Conservation (phyloP, 2,888 invertebrate genomes). For the Poecilus cupreus region DNA sequence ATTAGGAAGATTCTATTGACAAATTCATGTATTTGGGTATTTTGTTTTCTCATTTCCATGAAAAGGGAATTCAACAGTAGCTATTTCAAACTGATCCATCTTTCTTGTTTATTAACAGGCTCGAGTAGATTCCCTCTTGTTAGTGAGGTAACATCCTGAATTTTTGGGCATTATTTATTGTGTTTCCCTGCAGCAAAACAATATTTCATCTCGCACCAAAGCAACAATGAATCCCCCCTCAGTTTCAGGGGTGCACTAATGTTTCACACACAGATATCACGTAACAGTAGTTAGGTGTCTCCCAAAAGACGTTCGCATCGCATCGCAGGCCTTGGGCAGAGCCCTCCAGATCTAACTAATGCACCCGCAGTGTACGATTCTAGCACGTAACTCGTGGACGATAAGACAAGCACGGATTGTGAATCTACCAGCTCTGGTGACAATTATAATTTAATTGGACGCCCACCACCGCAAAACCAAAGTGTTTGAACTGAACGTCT, state of each 20-base stretch:
- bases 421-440: slow-evolving; percentile 37
- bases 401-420: slow-evolving; percentile 5
- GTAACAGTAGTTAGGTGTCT: slow-evolving; percentile 15
- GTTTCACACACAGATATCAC: slow-evolving; percentile 21
- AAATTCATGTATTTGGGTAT: too few relatives aligned
- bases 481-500: slow-evolving; percentile 35
- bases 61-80: too few relatives aligned
- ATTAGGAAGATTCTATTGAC: too few relatives aligned
- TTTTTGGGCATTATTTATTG: slow-evolving; percentile 25
- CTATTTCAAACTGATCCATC: too few relatives aligned
- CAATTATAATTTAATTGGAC: slow-evolving; percentile 59
- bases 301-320: not conserved
- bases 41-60: too few relatives aligned
- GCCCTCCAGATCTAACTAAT: not conserved
- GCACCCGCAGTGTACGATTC: not conserved
- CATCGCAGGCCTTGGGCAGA: not conserved
- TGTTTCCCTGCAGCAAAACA: slow-evolving; percentile 33
- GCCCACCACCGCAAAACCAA: slow-evolving; percentile 43
- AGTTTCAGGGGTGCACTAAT: slow-evolving; percentile 4
- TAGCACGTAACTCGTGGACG: not conserved
- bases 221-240: slow-evolving; percentile 18
- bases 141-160: not conserved
- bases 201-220: slow-evolving; percentile 15
- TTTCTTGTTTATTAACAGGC: too few relatives aligned
- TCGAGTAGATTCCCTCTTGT: too few relatives aligned